Conservation (phyloP, 2,113 vertebrate genomes). For the Furnarius figulus region DNA sequence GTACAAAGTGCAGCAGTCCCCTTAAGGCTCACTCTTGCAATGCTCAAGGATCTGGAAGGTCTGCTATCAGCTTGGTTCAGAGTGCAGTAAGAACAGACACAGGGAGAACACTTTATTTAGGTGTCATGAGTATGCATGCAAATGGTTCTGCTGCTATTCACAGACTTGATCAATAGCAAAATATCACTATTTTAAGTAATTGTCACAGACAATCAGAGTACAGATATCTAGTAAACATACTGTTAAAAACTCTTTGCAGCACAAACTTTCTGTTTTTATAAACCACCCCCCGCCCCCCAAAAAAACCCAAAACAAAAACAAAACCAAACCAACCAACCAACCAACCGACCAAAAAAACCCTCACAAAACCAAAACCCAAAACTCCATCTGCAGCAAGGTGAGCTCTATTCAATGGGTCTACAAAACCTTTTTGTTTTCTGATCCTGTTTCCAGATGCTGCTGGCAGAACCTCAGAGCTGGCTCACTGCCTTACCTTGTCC, state of each 20-base stretch:
- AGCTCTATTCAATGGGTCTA: background rate
- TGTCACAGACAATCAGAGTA: background rate
- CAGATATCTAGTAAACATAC: background rate
- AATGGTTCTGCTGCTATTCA: background rate
- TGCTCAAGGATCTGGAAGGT: background rate
- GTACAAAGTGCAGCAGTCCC: background rate
- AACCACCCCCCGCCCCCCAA: background rate
- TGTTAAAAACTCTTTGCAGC: background rate
- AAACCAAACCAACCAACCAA: too few species aligned
- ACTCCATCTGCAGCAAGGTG: background rate
- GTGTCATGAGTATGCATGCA: background rate
- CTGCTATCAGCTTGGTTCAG: background rate
- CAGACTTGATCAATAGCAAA: background rate
- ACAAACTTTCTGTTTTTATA: background rate
- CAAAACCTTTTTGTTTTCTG: background rate
- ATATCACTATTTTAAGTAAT: background rate
- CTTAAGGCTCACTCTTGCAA: background rate
- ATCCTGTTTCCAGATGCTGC: background rate
- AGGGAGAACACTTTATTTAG: background rate
- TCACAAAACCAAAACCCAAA: background rate
- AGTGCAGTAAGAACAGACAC: background rate
- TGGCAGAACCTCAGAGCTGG: background rate
- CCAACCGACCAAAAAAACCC: background rate
- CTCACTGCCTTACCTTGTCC: accelerated
- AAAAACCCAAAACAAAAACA: background rate